Evolutionary conservation across 1,140 invertebrate genomes (phyloP).

Genomic region (Drosophila teissieri): DNA sequence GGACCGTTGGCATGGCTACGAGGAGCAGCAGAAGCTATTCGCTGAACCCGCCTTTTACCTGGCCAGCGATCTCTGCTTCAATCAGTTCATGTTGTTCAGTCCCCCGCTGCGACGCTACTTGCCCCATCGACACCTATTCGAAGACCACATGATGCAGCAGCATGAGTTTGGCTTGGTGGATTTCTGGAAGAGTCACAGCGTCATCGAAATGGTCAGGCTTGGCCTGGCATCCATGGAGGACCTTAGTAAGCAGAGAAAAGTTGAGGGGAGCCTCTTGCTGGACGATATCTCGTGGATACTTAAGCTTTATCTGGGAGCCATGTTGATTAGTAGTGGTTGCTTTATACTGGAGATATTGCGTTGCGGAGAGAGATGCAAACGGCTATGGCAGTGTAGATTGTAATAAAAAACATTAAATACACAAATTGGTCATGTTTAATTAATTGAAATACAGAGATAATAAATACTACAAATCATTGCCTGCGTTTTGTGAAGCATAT

Average conservation of each 20-base stretch:
- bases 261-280: not conserved
- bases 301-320: constrained; percentile 10
- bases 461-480: too few relatives aligned
- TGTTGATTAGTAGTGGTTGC: constrained; percentile 14
- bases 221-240: constrained; percentile 12
- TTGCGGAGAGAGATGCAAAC: not conserved
- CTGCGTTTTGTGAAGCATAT: too few relatives aligned
- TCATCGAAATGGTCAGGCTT: constrained; percentile 46
- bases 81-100: constrained; percentile 14
- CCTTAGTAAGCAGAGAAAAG: not conserved
- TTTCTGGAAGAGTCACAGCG: constrained; percentile 37
- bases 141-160: constrained; percentile 39
- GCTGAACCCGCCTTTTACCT: constrained; percentile 45
- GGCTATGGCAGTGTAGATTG: not conserved
- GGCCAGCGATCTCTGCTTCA: constrained; percentile 45
- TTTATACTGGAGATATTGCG: constrained; percentile 33
- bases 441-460: too few relatives aligned
- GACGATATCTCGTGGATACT: constrained; percentile 50
- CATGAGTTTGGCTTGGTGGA: constrained; percentile 45
- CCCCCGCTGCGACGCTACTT: constrained; percentile 27
- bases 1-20: constrained; percentile 39
- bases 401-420: not conserved
- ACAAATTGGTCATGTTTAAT: too few relatives aligned
- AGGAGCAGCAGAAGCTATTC: constrained; percentile 53
- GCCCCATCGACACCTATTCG: constrained; percentile 55